Conservation (phyloP, 2,113 vertebrate genomes). For the Chaetorhynchus papuensis region DNA sequence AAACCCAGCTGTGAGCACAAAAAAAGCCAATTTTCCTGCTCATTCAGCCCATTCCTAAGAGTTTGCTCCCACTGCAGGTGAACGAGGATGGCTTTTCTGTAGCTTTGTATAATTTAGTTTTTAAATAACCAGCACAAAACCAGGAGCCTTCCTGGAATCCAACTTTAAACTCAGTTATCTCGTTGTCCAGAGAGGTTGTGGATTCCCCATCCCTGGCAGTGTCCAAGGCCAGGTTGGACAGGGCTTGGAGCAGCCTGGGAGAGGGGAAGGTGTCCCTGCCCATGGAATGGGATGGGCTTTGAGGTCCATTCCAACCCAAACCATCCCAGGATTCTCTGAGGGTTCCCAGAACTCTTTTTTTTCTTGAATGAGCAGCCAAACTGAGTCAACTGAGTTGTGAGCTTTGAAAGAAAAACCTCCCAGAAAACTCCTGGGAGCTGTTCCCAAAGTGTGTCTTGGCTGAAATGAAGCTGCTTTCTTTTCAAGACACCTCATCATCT, state of each 20-base stretch:
- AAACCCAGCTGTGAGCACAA: background rate
- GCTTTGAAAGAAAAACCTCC: background rate
- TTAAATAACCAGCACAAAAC: background rate
- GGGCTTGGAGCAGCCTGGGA: background rate
- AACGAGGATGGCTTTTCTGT: background rate
- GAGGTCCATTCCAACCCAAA: background rate
- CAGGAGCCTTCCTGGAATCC: background rate
- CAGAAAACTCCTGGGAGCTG: background rate
- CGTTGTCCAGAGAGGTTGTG: background rate
- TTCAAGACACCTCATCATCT: background rate
- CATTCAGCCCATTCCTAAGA: background rate
- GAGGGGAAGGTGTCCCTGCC: background rate
- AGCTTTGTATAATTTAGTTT: background rate
- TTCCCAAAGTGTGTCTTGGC: background rate
- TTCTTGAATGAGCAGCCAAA: background rate
- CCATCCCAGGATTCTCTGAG: background rate
- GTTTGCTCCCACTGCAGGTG: background rate
- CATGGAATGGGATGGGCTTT: background rate
- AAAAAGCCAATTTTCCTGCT: background rate
- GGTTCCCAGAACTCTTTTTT: background rate
- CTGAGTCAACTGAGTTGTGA: background rate
- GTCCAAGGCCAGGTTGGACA: background rate
- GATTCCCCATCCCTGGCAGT: background rate
- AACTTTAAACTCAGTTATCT: fast-evolving
- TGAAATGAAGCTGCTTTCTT: background rate